Conservation (phyloP, 2,797 vertebrate genomes). For the Onychomys arenicola region DNA sequence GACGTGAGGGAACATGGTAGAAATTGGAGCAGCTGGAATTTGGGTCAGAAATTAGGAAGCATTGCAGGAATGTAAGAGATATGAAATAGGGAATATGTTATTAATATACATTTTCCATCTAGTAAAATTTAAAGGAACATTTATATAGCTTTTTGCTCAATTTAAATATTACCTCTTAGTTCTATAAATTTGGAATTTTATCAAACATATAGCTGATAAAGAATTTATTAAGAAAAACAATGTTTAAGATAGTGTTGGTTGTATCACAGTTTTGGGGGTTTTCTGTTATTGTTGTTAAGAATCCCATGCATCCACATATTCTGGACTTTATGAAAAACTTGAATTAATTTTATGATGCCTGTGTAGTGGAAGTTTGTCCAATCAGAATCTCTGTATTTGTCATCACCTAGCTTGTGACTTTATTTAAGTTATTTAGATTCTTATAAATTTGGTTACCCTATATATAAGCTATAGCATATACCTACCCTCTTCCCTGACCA, state of each 20-base stretch:
- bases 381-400: slow-evolving; percentile 31
- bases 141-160: slow-evolving; percentile 53
- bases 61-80: slow-evolving; percentile 56
- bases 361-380: not conserved
- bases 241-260: not conserved
- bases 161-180: slow-evolving; percentile 39
- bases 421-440: slow-evolving; percentile 58
- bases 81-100: slow-evolving; percentile 64
- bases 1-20: slow-evolving; percentile 67
- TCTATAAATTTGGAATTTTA: slow-evolving; percentile 44
- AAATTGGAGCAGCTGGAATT: slow-evolving; percentile 76
- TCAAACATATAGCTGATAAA: slow-evolving; percentile 29
- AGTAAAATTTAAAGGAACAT: slow-evolving; percentile 61
- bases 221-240: slow-evolving; percentile 62
- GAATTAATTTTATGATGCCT: not conserved
- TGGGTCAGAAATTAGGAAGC: slow-evolving; percentile 72
- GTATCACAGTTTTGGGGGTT: not conserved
- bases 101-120: slow-evolving; percentile 54
- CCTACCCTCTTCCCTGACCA: not conserved
- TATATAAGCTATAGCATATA: slow-evolving; percentile 36
- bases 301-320: not conserved
- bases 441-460: slow-evolving; percentile 33
- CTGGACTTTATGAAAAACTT: slow-evolving; percentile 10
- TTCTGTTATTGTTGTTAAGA: not conserved
- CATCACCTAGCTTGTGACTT: slow-evolving; percentile 40